A percentile compares a stretch with the other conserved stretches of the same genome.
phyloP scores from a whole-genome alignment of 2,113 vertebrate genomes.

The Anthoscopus minutus region DNA sequence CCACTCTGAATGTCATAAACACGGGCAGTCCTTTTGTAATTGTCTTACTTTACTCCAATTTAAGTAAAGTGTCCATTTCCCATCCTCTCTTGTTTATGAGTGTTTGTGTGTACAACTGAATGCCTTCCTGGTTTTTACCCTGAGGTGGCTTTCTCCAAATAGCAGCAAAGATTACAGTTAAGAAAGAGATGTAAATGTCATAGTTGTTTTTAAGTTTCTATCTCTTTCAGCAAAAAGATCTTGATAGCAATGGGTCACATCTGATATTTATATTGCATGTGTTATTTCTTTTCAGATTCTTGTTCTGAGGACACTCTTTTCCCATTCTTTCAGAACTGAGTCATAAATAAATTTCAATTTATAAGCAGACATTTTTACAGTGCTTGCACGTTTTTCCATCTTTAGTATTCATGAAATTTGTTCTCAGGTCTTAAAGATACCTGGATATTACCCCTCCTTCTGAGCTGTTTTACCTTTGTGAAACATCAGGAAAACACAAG shows the following conservation, averaged over 20 bases:
- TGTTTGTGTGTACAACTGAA: not conserved
- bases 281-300: not conserved
- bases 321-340: not conserved
- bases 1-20: not conserved
- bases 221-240: not conserved
- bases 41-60: not conserved
- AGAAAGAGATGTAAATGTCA: not conserved
- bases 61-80: not conserved
- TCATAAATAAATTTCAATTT: not conserved
- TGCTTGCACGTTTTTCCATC: not conserved
- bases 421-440: not conserved
- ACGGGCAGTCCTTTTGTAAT: not conserved
- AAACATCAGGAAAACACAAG: constrained; percentile 1
- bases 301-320: not conserved
- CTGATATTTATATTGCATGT: not conserved
- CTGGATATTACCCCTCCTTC: not conserved
- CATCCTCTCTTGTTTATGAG: not conserved
- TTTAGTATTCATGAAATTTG: not conserved
- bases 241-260: not conserved
- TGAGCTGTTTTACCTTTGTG: not conserved
- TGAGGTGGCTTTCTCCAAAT: not conserved
- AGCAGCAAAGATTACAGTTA: not conserved
- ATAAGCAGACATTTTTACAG: not conserved
- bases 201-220: not conserved
- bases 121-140: not conserved